Conservation (phyloP, 2,113 vertebrate species). For the Eonycteris spelaea region DNA sequence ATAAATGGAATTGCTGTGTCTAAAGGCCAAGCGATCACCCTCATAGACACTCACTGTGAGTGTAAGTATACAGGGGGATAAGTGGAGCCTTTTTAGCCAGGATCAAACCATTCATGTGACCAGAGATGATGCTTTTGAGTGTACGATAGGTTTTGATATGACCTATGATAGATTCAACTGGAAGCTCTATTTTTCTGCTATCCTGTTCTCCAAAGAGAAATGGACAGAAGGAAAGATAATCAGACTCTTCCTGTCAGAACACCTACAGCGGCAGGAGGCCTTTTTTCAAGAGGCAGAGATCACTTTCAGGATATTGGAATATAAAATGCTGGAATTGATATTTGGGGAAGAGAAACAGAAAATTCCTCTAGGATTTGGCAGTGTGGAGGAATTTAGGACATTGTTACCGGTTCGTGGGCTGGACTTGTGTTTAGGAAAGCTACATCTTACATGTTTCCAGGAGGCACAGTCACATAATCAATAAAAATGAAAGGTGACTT, state of each 20-base stretch:
- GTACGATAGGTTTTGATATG: conserved; percentile 99
- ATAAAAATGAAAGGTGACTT: conserved; percentile 95
- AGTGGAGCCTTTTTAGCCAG: conserved; percentile 95
- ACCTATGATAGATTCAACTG: conserved; percentile 99
- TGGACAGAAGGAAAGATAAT: conserved; percentile 98
- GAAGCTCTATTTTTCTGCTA: conserved; percentile 99
- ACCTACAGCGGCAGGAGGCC: conserved; percentile 98
- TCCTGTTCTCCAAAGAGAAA: conserved; percentile 98
- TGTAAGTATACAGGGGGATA: conserved; percentile 91
- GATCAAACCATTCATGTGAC: conserved; percentile 98
- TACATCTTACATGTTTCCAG: conserved; percentile 96
- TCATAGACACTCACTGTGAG: conserved; percentile 98
- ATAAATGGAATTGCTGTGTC: conserved; percentile 81
- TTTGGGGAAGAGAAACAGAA: conserved; percentile 99
- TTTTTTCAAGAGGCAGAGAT: conserved; percentile 99
- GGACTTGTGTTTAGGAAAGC: conserved; percentile 98
- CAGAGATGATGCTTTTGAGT: conserved; percentile 98
- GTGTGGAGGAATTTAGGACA: conserved; percentile 96
- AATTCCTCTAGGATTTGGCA: conserved; percentile 99
- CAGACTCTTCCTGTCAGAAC: conserved; percentile 97
- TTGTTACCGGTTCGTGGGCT: conserved; percentile 97
- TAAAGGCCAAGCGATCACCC: conserved; percentile 98
- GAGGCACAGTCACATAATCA: conserved; percentile 98
- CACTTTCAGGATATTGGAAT: conserved; percentile 99
- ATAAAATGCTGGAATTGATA: conserved; percentile 99